A percentile compares a stretch with the other conserved stretches of the same genome.
Conservation (phyloP, 2,113 vertebrate species). For the Amblyornis subalaris region DNA sequence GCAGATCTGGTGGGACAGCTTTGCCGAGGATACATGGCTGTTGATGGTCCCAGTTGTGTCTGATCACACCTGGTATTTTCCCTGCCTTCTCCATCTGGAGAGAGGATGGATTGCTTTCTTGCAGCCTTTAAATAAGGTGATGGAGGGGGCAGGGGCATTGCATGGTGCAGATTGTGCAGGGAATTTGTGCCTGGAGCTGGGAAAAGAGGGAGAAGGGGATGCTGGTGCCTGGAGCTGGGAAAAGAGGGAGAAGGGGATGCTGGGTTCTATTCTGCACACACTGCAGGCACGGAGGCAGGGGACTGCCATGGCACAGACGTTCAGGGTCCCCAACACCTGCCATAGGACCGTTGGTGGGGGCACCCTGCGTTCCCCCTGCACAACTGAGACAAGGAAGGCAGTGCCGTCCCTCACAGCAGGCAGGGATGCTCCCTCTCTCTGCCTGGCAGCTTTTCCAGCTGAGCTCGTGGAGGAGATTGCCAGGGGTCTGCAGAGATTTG, state of each 20-base stretch:
- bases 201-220: not conserved
- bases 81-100: constrained; percentile 10
- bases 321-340: fast-evolving
- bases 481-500: not conserved
- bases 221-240: not conserved
- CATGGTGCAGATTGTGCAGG: fast-evolving
- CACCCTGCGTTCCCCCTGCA: not conserved
- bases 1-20: constrained; percentile 32
- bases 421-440: not conserved
- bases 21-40: not conserved
- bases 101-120: constrained; percentile 10
- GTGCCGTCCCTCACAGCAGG: not conserved
- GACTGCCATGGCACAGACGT: not conserved
- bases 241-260: not conserved
- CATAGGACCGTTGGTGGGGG: fast-evolving
- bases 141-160: not conserved
- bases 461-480: not conserved
- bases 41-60: constrained; percentile 19
- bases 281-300: not conserved
- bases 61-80: constrained; percentile 37
- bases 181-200: not conserved
- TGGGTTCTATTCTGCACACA: not conserved
- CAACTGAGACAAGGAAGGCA: fast-evolving
- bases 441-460: not conserved
- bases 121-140: not conserved